phyloP scores from a whole-genome alignment of 1,140 invertebrate genomes.

The Magallana gigas region DNA sequence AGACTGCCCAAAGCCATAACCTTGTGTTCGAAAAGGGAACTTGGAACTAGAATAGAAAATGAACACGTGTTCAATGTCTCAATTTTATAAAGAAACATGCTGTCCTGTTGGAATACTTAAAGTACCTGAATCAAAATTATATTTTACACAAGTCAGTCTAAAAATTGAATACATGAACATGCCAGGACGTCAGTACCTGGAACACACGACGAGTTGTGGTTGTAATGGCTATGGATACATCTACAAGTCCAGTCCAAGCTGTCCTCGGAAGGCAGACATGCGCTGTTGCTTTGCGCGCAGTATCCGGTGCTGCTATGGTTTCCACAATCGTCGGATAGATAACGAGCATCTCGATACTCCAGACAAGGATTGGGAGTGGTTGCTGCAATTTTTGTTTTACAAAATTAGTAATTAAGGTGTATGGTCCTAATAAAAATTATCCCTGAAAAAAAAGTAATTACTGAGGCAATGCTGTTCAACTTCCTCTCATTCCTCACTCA shows the following conservation, averaged over 20 bases:
- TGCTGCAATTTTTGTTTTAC: background rate
- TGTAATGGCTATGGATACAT: background rate
- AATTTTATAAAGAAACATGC: too few species aligned
- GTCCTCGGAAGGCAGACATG: slow-evolving; percentile 5
- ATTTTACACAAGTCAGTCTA: background rate
- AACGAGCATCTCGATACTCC: background rate
- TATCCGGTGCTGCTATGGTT: slow-evolving; percentile 19
- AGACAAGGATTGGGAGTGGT: background rate
- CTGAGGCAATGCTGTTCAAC: background rate
- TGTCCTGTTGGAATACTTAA: too few species aligned
- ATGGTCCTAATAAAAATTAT: too few species aligned
- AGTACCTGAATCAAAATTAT: too few species aligned
- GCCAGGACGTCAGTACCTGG: background rate
- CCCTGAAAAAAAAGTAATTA: background rate
- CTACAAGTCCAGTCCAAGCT: background rate
- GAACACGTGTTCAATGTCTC: too few species aligned
- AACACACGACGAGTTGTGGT: background rate
- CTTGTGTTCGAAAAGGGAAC: background rate
- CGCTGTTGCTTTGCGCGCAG: slow-evolving; percentile 10
- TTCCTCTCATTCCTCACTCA: background rate
- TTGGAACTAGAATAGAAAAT: background rate
- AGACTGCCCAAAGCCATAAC: background rate
- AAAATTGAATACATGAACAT: background rate
- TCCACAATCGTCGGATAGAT: slow-evolving; percentile 28
- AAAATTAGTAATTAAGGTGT: background rate